Evolutionary conservation across 1,140 invertebrate genomes (phyloP).

Genomic region (Heliconius nattereri): DNA sequence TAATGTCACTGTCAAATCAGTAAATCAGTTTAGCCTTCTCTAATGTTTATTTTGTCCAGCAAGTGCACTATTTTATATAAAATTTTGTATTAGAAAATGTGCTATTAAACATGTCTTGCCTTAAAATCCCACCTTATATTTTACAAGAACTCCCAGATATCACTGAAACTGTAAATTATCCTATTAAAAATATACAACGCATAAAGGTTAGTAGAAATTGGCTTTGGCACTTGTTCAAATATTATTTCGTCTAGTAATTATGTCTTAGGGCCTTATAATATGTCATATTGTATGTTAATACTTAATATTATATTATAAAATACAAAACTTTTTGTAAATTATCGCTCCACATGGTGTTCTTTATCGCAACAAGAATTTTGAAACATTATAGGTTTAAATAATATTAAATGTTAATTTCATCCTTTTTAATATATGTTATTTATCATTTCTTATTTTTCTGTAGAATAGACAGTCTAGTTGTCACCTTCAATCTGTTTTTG

Average conservation of each 20-base stretch:
- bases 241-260: conserved; percentile 34
- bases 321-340: background rate
- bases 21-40: conserved; percentile 15
- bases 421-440: too few species aligned
- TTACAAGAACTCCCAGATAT: conserved; percentile 73
- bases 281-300: background rate
- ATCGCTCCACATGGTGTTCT: too few species aligned
- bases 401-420: too few species aligned
- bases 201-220: conserved; percentile 72
- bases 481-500: too few species aligned
- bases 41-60: conserved; percentile 34
- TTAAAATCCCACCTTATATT: conserved; percentile 63
- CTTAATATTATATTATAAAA: background rate
- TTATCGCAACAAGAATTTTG: too few species aligned
- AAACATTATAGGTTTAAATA: too few species aligned
- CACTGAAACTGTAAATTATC: conserved; percentile 68
- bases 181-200: conserved; percentile 72
- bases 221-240: conserved; percentile 59
- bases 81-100: conserved; percentile 42
- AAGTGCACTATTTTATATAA: conserved; percentile 11
- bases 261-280: background rate
- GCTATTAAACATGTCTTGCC: conserved; percentile 55
- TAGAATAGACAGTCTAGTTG: too few species aligned
- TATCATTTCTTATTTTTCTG: too few species aligned
- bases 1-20: conserved; percentile 22